Evolutionary conservation across 2,797 vertebrate genomes (phyloP).

Genomic region (Hoplostethus atlanticus): DNA sequence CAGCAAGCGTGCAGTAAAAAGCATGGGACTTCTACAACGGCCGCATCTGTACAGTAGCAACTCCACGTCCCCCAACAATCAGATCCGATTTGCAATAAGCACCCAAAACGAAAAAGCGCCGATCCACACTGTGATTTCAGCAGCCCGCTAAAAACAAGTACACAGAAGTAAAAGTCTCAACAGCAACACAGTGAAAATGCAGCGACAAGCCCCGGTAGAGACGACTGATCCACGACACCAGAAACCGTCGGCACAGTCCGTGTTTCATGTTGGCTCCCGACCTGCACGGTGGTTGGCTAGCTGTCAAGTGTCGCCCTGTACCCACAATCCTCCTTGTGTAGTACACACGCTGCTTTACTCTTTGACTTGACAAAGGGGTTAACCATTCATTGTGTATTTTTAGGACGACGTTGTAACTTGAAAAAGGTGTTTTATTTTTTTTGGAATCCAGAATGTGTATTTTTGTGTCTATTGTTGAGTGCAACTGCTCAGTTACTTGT

Average conservation of each 20-base stretch:
- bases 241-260: slow-evolving; percentile 34
- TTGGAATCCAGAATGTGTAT: slow-evolving; percentile 77
- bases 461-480: slow-evolving; percentile 90
- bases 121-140: slow-evolving; percentile 86
- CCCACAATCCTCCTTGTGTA: slow-evolving; percentile 74
- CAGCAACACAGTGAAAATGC: neutral
- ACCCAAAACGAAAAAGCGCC: slow-evolving; percentile 69
- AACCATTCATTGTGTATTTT: slow-evolving; percentile 73
- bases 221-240: slow-evolving; percentile 11
- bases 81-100: slow-evolving; percentile 81
- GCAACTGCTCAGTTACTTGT: slow-evolving; percentile 82
- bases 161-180: slow-evolving; percentile 12
- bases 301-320: slow-evolving; percentile 59
- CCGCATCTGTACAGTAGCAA: slow-evolving; percentile 76
- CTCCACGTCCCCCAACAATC: slow-evolving; percentile 62
- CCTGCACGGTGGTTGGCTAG: slow-evolving; percentile 56
- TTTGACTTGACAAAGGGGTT: slow-evolving; percentile 66
- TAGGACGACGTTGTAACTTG: slow-evolving; percentile 70
- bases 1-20: slow-evolving; percentile 32
- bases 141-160: slow-evolving; percentile 49
- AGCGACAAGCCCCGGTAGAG: slow-evolving; percentile 29
- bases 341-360: slow-evolving; percentile 81
- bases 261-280: slow-evolving; percentile 40
- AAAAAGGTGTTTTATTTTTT: slow-evolving; percentile 79
- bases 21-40: slow-evolving; percentile 70